Base-by-base conservation (phyloP, 1,140 invertebrate genomes). In the Leptinotarsa defecta region DNA sequence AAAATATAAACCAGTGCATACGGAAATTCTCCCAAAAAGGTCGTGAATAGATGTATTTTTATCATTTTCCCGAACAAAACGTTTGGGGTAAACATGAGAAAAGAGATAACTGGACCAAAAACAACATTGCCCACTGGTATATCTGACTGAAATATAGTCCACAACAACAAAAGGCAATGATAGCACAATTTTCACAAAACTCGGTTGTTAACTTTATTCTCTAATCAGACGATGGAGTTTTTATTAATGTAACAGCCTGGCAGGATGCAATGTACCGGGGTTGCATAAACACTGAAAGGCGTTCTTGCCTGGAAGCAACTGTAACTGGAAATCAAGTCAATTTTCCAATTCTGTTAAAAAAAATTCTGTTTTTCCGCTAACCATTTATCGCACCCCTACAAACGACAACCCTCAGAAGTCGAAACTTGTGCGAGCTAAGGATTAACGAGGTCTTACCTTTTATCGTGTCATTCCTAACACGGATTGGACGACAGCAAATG, bases 161-260 rank as follows among this genome's bases (percentile, higher is more conserved):
- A 65, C 27, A 65, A 57, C n/a, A 65, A 65, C 20, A 65, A 27
- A 27, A 65, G 22, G 64, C 22, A 65, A 57, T 57, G n/a, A 57
- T 57, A 57, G 13, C 52, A 57, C 52, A 65, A 65, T 65, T 22
- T 27, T 15, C 64, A 27, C 64, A 27, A 65, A 65, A 65, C 11
- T 3, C 13, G 22, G 19, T 13, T 65, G 27, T 65, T 65, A 65
- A 65, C 64, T 65, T 65, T 27, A 65, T 22, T 19, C 64, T 65
- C 27, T 65, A 65, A 65, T 65, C 64, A 65, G 22, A 65, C 20
- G 64, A 13, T 24, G 64, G 20, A 65, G 64, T 27, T 27, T 13
- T 65, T 27, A 65, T 27, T 65, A 65, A 65, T 65, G 63, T 65
- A 24, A 65, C n/a, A 65, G 20, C 64, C 15, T 13, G 64, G 15